These are phyloP conservation scores for Thinocorus orbignyianus DNA, from an alignment of 2,113 vertebrate species.

Conservation along the genomic window DNA sequence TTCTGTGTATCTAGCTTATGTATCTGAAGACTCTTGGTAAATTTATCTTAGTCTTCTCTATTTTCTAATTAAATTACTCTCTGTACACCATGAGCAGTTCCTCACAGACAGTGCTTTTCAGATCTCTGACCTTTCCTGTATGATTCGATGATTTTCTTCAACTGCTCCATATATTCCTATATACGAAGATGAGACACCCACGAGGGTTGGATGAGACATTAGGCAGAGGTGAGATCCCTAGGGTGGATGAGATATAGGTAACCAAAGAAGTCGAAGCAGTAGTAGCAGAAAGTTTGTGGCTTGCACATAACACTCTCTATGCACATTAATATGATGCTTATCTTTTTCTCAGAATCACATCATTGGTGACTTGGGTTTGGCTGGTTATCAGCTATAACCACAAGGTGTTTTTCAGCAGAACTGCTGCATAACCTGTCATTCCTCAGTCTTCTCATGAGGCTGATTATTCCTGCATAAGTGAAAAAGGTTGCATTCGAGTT, in stretches of 20 bases:
- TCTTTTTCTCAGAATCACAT: not conserved
- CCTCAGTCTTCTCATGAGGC: not conserved
- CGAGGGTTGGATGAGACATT: not conserved
- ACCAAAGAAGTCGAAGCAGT: not conserved
- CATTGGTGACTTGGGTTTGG: not conserved
- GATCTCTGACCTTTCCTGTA: not conserved
- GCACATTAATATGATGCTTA: not conserved
- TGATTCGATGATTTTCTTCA: not conserved
- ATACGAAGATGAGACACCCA: not conserved
- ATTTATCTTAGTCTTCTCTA: not conserved
- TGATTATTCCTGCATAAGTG: not conserved
- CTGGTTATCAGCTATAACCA: not conserved
- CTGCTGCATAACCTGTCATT: not conserved
- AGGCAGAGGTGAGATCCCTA: not conserved
- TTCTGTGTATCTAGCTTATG: not conserved
- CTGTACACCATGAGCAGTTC: not conserved
- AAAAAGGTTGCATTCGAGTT: not conserved
- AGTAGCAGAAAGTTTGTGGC: not conserved
- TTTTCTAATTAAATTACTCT: not conserved
- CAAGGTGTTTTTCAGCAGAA: not conserved
- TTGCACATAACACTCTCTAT: not conserved
- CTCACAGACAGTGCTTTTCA: not conserved
- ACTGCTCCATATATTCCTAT: not conserved
- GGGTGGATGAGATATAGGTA: not conserved
- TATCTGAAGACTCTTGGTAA: not conserved